A percentile compares a stretch with the other conserved stretches of the same genome.
phyloP scores from a whole-genome alignment of 1,140 invertebrate species.

The Daktulosphaira vitifoliae region DNA sequence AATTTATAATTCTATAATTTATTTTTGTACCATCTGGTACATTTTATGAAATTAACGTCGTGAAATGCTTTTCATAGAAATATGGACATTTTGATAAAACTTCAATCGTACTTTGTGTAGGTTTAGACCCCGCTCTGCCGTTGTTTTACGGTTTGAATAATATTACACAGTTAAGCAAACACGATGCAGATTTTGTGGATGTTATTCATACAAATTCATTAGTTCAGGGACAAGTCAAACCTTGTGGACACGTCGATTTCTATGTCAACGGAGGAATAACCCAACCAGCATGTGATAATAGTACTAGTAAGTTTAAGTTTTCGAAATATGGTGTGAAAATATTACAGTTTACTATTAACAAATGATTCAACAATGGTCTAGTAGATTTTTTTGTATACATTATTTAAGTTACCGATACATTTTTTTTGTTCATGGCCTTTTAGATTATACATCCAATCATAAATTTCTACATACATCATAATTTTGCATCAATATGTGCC shows the following conservation, averaged over 20 bases:
- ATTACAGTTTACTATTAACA: too few relatives aligned
- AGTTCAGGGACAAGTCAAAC: constrained; percentile 53
- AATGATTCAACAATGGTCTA: too few relatives aligned
- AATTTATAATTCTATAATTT: background rate
- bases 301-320: constrained; percentile 32
- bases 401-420: too few relatives aligned
- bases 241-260: constrained; percentile 61
- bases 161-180: constrained; percentile 54
- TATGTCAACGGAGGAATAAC: constrained; percentile 61
- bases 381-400: too few relatives aligned
- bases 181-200: constrained; percentile 62
- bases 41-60: too few relatives aligned
- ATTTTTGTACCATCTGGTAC: background rate
- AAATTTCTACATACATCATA: too few relatives aligned
- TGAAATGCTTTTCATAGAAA: background rate
- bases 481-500: too few relatives aligned
- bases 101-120: constrained; percentile 40
- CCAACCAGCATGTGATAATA: constrained; percentile 53
- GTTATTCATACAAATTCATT: constrained; percentile 65
- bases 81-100: too few relatives aligned
- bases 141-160: constrained; percentile 49
- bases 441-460: too few relatives aligned
- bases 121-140: constrained; percentile 59
- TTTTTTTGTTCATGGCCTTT: too few relatives aligned
- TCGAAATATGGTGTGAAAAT: background rate